Conservation (phyloP, 2,113 vertebrate species). For the Thinocorus orbignyianus region DNA sequence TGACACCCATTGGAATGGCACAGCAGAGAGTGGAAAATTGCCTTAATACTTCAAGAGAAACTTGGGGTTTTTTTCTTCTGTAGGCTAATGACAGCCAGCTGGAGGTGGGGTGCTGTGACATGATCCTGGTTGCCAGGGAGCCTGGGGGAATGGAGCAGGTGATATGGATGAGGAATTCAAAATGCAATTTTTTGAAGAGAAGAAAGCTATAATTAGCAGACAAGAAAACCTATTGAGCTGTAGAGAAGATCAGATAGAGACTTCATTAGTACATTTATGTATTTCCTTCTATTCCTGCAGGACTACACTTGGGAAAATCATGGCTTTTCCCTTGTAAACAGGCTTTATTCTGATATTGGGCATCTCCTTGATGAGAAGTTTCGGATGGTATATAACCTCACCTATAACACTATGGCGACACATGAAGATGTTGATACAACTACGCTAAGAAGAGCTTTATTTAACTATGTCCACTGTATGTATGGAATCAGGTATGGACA, state of each 20-base stretch:
- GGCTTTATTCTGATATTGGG: slow-evolving; percentile 87
- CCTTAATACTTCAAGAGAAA: neutral
- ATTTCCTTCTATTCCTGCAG: slow-evolving; percentile 57
- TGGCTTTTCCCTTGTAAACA: slow-evolving; percentile 87
- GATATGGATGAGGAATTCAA: neutral
- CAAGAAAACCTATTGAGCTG: neutral
- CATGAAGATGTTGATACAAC: slow-evolving; percentile 83
- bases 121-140: neutral
- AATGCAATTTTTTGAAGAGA: neutral
- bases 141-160: neutral
- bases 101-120: neutral
- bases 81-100: neutral
- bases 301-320: slow-evolving; percentile 89
- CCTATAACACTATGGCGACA: slow-evolving; percentile 85
- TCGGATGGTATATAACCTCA: slow-evolving; percentile 85
- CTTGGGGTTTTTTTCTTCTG: neutral
- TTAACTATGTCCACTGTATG: slow-evolving; percentile 90
- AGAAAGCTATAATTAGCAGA: neutral
- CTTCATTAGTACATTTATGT: neutral
- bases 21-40: neutral
- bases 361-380: slow-evolving; percentile 86
- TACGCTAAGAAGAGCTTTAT: slow-evolving; percentile 83
- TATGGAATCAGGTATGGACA: slow-evolving; percentile 84
- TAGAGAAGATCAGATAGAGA: neutral
- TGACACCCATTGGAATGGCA: neutral